Evolutionary conservation across 2,888 invertebrate genomes (phyloP).

Genomic region (Dynastes hyllus): DNA sequence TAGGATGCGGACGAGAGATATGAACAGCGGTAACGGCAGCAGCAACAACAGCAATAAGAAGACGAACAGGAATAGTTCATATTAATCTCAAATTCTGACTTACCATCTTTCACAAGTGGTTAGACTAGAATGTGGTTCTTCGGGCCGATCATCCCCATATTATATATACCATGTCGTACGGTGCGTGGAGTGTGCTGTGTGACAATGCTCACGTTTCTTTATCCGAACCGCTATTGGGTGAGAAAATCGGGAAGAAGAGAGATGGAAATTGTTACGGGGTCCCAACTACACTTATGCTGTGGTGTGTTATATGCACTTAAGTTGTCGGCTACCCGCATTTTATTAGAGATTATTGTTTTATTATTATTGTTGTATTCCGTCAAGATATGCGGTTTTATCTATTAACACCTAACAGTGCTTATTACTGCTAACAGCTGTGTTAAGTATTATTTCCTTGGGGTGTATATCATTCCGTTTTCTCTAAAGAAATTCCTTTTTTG

Average conservation of each 20-base stretch:
- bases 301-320: neutral
- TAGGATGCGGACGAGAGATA: neutral
- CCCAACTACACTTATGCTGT: neutral
- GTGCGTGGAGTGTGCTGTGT: constrained; percentile 25
- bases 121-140: constrained; percentile 43
- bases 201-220: constrained; percentile 43
- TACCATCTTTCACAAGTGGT: constrained; percentile 41
- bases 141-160: constrained; percentile 28
- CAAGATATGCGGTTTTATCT: no score
- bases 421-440: no score
- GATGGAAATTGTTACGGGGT: constrained; percentile 11
- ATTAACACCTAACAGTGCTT: no score
- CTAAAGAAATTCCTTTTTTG: no score
- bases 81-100: constrained; percentile 35
- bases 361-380: no score
- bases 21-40: neutral
- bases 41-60: neutral
- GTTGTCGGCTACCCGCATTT: neutral
- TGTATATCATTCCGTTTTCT: no score
- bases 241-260: constrained; percentile 20
- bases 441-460: no score
- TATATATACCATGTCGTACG: constrained; percentile 29
- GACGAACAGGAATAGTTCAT: neutral
- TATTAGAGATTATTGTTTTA: neutral
- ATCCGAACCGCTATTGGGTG: constrained; percentile 8